A percentile compares a stretch with the other conserved stretches of the same genome.
Conservation (phyloP, 1,140 invertebrate genomes). For the Zaprionus vittiger region DNA sequence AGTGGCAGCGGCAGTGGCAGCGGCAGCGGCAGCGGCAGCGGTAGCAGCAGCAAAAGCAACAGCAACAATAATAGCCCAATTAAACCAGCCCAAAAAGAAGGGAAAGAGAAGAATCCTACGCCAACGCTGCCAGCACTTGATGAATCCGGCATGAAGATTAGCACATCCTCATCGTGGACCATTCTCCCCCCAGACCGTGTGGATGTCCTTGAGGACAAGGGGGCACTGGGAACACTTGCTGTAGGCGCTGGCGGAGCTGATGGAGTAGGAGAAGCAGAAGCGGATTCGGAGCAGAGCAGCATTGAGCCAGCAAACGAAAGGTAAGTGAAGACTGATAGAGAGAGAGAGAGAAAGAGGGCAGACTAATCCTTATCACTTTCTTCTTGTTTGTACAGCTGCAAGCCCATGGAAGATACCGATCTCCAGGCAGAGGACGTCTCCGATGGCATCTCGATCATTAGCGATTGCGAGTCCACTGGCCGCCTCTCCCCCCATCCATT, state of each 20-base stretch:
- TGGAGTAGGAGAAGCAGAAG: too few relatives aligned
- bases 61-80: slow-evolving; percentile 11
- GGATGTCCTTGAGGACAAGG: slow-evolving; percentile 33
- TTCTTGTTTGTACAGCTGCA: slow-evolving; percentile 34
- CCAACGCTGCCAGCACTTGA: not conserved
- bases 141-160: slow-evolving; percentile 12
- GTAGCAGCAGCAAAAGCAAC: not conserved
- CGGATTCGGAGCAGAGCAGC: slow-evolving; percentile 12
- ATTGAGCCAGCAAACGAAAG: slow-evolving; percentile 54
- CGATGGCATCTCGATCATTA: slow-evolving; percentile 82
- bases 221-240: not conserved
- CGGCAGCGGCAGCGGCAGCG: not conserved
- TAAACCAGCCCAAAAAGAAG: slow-evolving; percentile 20
- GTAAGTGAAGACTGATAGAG: slow-evolving; percentile 17
- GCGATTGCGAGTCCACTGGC: slow-evolving; percentile 78
- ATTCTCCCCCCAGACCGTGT: slow-evolving; percentile 53
- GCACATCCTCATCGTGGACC: slow-evolving; percentile 58
- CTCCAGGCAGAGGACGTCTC: slow-evolving; percentile 69
- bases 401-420: slow-evolving; percentile 50
- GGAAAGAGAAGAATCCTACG: not conserved
- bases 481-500: slow-evolving; percentile 72
- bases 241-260: not conserved
- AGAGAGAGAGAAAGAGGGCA: not conserved
- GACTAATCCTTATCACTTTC: not conserved
- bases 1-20: not conserved